Base-by-base conservation (phyloP, 2,113 vertebrate genomes). In the Petroica traversi region DNA sequence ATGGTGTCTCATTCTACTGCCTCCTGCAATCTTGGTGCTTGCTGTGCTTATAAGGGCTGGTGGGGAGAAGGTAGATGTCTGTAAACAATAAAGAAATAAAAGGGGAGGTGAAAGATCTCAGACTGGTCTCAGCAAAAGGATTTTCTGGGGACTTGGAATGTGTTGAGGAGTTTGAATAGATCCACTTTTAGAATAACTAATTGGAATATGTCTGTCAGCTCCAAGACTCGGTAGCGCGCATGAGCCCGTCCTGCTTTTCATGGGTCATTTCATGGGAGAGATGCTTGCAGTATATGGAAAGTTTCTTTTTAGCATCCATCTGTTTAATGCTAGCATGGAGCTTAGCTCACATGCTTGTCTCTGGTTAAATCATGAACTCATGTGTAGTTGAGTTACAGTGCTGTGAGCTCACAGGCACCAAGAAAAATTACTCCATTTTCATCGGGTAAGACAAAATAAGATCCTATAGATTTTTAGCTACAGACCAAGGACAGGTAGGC, bases 1-100 rank as follows among this genome's bases (percentile, higher is more conserved):
- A 88, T 85, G 84, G 67, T 90, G 88, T 77, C 90, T 95, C 92
- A 94, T 63, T 95, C 83, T 69, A 5, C 67, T 93, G 94, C 90
- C 77, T 96, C 64, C 63, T 22, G 10, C 36, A 89, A 88, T 93
- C 87, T 77, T 22, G 11, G 58, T 6, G 10, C 79, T 79, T 3
- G 0, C 8, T 75, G 59, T 40, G 57, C 67, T 78, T 93, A 88
- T 91, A 67, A 26, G 43, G 72, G 73, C 76, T 79, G 83, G 76
- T 8, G 3, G 36, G 80, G 66, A 58, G 62, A 79, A 95, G 46
- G 90, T 48, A 59, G 57, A 38, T 80, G 67, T 63, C 93, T 94
- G 57, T 89, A 95, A 95, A 92, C 86, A 89, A n/a, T 38, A 33
- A 63, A 85, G 85, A 92, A 93, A 49, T 59, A 76, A 88, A 94